phyloP scores from a whole-genome alignment of 2,888 invertebrate genomes.

The Melieria picta region DNA sequence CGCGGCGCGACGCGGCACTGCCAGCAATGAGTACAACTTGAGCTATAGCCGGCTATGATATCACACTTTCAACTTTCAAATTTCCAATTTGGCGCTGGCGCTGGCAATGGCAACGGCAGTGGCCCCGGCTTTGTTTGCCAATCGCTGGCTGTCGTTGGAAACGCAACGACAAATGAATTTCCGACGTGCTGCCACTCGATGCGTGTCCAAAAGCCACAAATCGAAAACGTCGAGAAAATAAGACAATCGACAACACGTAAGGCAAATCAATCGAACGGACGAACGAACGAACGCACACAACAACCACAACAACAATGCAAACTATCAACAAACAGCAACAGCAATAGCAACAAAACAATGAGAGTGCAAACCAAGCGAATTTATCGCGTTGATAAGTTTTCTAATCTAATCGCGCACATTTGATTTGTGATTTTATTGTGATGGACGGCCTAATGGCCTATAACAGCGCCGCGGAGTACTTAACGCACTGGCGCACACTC shows the following conservation, averaged over 20 bases:
- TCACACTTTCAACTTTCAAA: no score
- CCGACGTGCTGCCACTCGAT: no score
- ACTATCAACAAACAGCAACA: background rate
- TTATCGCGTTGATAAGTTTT: slow-evolving; percentile 5
- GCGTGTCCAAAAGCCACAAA: background rate
- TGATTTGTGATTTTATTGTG: background rate
- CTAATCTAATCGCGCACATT: slow-evolving; percentile 21
- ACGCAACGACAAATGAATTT: no score
- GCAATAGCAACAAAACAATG: background rate
- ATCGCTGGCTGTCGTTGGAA: no score
- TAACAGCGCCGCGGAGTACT: no score
- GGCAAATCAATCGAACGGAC: background rate
- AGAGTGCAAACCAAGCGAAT: slow-evolving; percentile 6
- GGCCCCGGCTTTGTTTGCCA: no score
- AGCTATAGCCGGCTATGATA: background rate
- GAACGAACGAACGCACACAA: no score
- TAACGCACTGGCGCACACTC: no score
- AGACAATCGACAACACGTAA: slow-evolving; percentile 8
- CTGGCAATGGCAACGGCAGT: no score
- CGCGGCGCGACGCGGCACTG: background rate
- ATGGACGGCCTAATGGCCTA: background rate
- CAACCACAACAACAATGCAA: background rate
- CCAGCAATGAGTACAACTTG: slow-evolving; percentile 1
- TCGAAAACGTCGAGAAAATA: background rate
- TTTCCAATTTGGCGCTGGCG: no score